Base-by-base conservation (phyloP, 2,113 vertebrate genomes). In the Rhineura floridana region DNA sequence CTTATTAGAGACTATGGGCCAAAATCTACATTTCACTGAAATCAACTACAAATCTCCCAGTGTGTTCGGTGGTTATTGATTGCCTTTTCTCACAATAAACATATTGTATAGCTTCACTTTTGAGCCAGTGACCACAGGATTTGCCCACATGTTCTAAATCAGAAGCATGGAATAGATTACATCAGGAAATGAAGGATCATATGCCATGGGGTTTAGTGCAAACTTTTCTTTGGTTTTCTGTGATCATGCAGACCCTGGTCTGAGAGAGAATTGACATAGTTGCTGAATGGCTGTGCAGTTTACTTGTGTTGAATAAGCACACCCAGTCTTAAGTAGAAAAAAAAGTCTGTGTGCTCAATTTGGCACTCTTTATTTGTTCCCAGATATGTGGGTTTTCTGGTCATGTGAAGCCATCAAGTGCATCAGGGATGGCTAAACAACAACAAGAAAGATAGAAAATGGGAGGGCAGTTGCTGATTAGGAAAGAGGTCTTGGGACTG, bases 1-100 rank as follows among this genome's bases (percentile, higher is more conserved):
- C 39, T 30, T 48, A 88, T 90, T 91, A 88, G 91, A 91, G 50
- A 93, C 69, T 9, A 48, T 83, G 33, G 44, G 13, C 30, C 13
- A 62, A 42, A 23, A 76, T 52, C 30, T 23, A 48, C 42, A 67
- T 79, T 3, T 76, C 48, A 48, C 13, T n/a, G 59, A 33, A 77
- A 28, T 63, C 42, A 36, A 2, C 76, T 87, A 90, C 25, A n/a
- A 62, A 89, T 65, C 39, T 30, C 19, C 36, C 52, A 48, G 30
- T 48, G 48, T 9, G 17, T 73, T 30, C 23, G 42, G 67, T 55
- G 21, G 11, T 30, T 36, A 3, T 21, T n/a, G 48, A n/a, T 5
- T 78, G 15, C 76, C 76, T 50, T 36, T 73, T 55, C 48, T 55
- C 28, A 44, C 63, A n/a, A 67, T 48, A 82, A 65, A 65, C 15